phyloP scores from a whole-genome alignment of 1,140 invertebrate genomes.

The Mylabris phalerata region DNA sequence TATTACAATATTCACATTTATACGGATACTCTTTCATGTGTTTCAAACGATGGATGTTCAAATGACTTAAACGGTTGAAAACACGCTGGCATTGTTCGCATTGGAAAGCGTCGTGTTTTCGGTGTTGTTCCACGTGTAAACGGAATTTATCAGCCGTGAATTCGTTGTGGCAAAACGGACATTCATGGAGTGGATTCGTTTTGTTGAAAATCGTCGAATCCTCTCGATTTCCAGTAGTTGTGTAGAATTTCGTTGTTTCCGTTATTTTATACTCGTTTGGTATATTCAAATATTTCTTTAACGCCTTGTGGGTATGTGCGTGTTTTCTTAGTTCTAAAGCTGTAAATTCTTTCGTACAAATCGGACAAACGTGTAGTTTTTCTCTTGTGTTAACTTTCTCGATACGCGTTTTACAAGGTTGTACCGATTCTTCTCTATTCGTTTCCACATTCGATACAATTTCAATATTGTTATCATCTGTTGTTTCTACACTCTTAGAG shows the following conservation, averaged over 20 bases:
- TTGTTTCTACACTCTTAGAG: constrained; percentile 1
- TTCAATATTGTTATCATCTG: neutral
- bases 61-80: constrained; percentile 24
- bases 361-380: constrained; percentile 20
- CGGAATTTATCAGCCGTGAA: constrained; percentile 16
- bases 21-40: constrained; percentile 27
- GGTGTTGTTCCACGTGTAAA: constrained; percentile 19
- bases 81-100: constrained; percentile 26
- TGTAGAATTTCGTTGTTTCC: constrained; percentile 12
- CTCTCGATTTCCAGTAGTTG: neutral
- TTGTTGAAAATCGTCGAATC: constrained; percentile 4
- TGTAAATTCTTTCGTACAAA: constrained; percentile 23
- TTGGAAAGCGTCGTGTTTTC: constrained; percentile 19
- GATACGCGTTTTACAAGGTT: neutral
- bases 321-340: constrained; percentile 20
- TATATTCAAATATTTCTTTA: constrained; percentile 26
- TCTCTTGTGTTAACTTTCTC: neutral
- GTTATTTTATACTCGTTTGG: constrained; percentile 15
- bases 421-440: neutral
- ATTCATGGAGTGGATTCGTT: constrained; percentile 17
- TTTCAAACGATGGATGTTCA: constrained; percentile 24
- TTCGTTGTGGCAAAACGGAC: constrained; percentile 16
- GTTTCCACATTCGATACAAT: neutral
- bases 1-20: constrained; percentile 25
- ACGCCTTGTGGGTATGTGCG: constrained; percentile 21